These are phyloP conservation scores for Plusia festucae DNA, from an alignment of 2,888 invertebrate species.

Conservation along the genomic window DNA sequence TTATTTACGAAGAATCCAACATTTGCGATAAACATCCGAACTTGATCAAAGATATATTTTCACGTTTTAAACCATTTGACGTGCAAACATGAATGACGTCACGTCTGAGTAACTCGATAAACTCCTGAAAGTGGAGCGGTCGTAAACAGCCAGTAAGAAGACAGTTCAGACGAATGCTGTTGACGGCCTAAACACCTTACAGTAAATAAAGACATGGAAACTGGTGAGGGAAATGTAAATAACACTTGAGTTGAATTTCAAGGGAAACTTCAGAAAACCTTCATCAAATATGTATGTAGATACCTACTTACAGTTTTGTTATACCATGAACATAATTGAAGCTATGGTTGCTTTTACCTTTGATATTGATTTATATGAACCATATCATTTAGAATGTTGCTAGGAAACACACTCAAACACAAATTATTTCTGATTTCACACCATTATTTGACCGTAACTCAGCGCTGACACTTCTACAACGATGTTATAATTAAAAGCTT, in stretches of 20 bases:
- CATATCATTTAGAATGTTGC: background rate
- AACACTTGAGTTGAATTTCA: background rate
- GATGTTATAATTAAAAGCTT: background rate
- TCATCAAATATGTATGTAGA: too few relatives aligned
- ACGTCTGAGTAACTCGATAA: slow-evolving; percentile 24
- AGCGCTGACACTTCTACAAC: background rate
- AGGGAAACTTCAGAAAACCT: background rate
- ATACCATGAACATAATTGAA: background rate
- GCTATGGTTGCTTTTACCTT: background rate
- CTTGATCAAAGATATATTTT: slow-evolving; percentile 26
- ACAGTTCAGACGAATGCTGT: slow-evolving; percentile 28
- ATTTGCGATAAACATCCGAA: slow-evolving; percentile 26
- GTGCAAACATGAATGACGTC: slow-evolving; percentile 43
- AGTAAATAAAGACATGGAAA: slow-evolving; percentile 19
- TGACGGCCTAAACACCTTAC: slow-evolving; percentile 39
- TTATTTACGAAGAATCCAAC: slow-evolving; percentile 12
- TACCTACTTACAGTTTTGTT: too few relatives aligned
- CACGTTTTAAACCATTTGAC: slow-evolving; percentile 12
- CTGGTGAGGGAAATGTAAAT: slow-evolving; percentile 1
- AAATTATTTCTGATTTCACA: slow-evolving; percentile 4
- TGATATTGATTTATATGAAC: background rate
- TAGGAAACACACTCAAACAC: slow-evolving; percentile 4
- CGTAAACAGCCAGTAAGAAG: slow-evolving; percentile 49
- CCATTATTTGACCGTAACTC: background rate
- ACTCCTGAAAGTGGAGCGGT: slow-evolving; percentile 27